phyloP scores from a whole-genome alignment of 2,888 invertebrate species.

The Synanthedon andrenaeformis region DNA sequence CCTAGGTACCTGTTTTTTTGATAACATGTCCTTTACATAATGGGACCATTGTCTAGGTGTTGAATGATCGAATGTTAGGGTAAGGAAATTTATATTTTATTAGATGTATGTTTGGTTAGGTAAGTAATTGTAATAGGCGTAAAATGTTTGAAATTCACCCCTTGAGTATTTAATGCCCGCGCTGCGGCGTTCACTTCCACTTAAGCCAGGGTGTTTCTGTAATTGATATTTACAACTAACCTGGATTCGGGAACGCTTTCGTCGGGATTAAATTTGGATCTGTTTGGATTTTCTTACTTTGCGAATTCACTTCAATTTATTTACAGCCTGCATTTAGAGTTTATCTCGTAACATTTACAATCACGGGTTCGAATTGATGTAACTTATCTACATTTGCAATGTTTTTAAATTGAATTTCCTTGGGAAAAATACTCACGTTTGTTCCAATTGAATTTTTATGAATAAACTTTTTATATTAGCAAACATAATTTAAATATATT shows the following conservation, averaged over 20 bases:
- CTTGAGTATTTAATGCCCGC: slow-evolving; percentile 11
- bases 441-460: no score
- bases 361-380: background rate
- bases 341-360: background rate
- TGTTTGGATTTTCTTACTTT: slow-evolving; percentile 53
- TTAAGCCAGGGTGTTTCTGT: slow-evolving; percentile 59
- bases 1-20: no score
- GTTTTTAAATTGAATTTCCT: no score
- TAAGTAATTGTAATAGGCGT: background rate
- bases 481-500: no score
- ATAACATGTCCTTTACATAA: no score
- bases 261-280: slow-evolving; percentile 56
- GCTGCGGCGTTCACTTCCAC: slow-evolving; percentile 15
- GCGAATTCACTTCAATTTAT: slow-evolving; percentile 57
- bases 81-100: no score
- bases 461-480: no score
- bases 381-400: background rate
- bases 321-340: slow-evolving; percentile 29
- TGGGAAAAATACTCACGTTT: no score
- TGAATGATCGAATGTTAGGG: no score
- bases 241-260: slow-evolving; percentile 57
- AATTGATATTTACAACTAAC: slow-evolving; percentile 71
- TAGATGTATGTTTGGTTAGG: no score
- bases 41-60: no score
- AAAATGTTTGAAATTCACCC: slow-evolving; percentile 17